Conservation (phyloP, 2,113 vertebrate species). For the Megaceryle torquata region DNA sequence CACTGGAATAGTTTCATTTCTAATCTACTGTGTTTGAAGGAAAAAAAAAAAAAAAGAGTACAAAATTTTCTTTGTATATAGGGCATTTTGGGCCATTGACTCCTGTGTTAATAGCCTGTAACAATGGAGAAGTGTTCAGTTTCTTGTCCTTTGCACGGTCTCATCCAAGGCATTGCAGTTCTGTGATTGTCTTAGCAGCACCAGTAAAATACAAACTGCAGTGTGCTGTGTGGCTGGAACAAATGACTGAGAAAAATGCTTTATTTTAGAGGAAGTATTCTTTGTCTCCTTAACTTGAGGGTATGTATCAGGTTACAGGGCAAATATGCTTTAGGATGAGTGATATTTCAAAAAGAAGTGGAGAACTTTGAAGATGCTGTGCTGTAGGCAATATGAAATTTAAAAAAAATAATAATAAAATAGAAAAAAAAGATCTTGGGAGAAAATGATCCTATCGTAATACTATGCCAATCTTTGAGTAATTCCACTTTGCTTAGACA, state of each 20-base stretch:
- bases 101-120: neutral
- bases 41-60: no score
- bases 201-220: neutral
- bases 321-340: neutral
- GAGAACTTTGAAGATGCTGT: neutral
- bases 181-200: neutral
- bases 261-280: neutral
- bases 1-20: neutral
- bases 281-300: neutral
- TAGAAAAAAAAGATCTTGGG: neutral
- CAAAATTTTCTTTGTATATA: neutral
- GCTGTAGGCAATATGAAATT: neutral
- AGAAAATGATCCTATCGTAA: neutral
- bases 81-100: neutral
- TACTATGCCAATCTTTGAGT: neutral
- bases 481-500: neutral
- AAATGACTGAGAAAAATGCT: neutral
- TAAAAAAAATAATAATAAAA: neutral
- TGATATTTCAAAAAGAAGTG: neutral
- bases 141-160: neutral
- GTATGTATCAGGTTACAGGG: neutral
- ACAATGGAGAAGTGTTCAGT: neutral
- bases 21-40: neutral
- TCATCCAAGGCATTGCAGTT: neutral
- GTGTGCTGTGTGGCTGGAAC: neutral